These are phyloP conservation scores for Lepidostoma basale DNA, from an alignment of 1,140 invertebrate species.

Conservation along the genomic window DNA sequence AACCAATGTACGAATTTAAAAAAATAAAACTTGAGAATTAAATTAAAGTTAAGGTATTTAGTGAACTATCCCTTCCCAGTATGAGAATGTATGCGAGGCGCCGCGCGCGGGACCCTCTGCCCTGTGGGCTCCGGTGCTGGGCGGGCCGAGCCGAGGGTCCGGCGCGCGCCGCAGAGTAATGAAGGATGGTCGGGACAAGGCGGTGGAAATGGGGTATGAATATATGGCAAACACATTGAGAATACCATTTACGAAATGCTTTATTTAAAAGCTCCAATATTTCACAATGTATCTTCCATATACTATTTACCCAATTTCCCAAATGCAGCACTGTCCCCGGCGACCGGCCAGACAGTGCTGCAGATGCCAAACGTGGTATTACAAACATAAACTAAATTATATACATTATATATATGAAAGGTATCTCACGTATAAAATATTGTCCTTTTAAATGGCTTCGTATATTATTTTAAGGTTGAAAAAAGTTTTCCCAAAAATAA, in stretches of 20 bases:
- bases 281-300: conserved; percentile 69
- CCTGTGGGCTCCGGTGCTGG: background rate
- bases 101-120: background rate
- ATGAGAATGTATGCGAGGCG: background rate
- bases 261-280: conserved; percentile 66
- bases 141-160: background rate
- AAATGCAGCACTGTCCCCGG: conserved; percentile 58
- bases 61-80: background rate
- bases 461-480: conserved; percentile 39
- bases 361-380: conserved; percentile 65
- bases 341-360: conserved; percentile 56
- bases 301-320: conserved; percentile 63
- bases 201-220: conserved; percentile 53
- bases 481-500: conserved; percentile 46
- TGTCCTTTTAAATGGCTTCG: conserved; percentile 44
- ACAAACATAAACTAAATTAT: conserved; percentile 59
- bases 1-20: too few relatives aligned
- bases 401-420: conserved; percentile 46
- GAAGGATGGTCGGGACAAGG: conserved; percentile 45
- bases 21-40: too few relatives aligned
- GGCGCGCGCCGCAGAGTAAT: conserved; percentile 24
- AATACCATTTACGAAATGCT: conserved; percentile 66
- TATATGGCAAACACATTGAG: conserved; percentile 68
- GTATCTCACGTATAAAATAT: conserved; percentile 47
- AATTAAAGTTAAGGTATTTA: too few relatives aligned